Evolutionary conservation across 2,888 invertebrate genomes (phyloP), one percentile per base, ranked within the genome.

Genomic region (Cartodere bifasciata): DNA sequence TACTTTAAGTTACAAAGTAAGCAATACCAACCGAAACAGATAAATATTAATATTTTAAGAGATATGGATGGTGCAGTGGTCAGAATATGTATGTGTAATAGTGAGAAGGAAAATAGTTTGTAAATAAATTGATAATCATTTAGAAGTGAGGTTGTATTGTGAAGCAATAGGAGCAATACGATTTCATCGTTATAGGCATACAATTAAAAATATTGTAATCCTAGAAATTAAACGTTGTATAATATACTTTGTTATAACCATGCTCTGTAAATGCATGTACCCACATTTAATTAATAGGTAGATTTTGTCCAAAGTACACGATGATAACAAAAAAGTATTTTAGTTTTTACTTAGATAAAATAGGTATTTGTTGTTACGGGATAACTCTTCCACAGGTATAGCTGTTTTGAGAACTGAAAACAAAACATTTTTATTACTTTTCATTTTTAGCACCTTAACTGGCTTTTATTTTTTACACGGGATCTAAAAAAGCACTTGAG

Each of bases 201-300:
- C 44, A 47, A 42, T 16, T 35, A 21, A 23, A 29, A 5, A 28
- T 27, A 47, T 47, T 50, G 48, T 50, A 52, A 49, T 49, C 51
- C 49, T 52, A 50, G 48, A 44, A 44, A 38, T 40, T 42, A 39
- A 35, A 45, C 44, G 46, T 47, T 47, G 46, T 47, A 48, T 47
- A 44, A 32, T 31, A 31, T 34, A 29, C 27, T 48, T 52, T 55
- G 54, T 55, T 56, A 43, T 52, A 42, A 48, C 46, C 56, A 53
- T 58, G 58, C 58, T 53, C 49, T 56, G 55, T 58, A 59, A 37
- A 55, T 56, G 58, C 58, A 57, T 59, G 57, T 50, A 48, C 34
- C 34, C 34, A 28, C 32, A 22, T 31, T 37, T 40, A 32, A 35
- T 30, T 42, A 39, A 37, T 38, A 40, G 44, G 53, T 57, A 58